Evolutionary conservation across 2,113 vertebrate genomes (phyloP).

Genomic region (Pedetes capensis): DNA sequence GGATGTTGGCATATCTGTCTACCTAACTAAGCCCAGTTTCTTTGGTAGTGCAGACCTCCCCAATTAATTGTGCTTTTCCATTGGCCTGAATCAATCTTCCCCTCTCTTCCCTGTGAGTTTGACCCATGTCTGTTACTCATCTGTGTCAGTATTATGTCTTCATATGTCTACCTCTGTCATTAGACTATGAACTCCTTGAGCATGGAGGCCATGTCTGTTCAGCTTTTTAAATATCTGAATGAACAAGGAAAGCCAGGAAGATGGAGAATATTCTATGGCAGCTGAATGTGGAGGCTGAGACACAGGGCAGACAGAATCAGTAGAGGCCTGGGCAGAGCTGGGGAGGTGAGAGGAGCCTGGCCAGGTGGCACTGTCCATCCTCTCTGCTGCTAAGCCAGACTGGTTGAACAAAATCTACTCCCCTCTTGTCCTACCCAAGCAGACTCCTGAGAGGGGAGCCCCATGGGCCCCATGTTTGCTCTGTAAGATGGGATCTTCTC

Average conservation of each 20-base stretch:
- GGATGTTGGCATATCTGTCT: neutral
- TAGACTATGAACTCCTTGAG: neutral
- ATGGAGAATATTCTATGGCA: neutral
- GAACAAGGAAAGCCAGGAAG: neutral
- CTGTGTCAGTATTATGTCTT: neutral
- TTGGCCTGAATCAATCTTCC: neutral
- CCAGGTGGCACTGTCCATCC: neutral
- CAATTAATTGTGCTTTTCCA: neutral
- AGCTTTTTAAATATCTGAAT: neutral
- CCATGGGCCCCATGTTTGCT: constrained; percentile 56
- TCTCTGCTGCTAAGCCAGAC: neutral
- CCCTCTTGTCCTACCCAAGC: neutral
- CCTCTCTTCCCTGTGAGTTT: neutral
- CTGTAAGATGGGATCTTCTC: constrained; percentile 51
- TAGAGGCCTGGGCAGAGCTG: neutral
- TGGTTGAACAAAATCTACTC: neutral
- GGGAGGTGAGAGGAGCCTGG: neutral
- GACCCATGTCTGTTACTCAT: neutral
- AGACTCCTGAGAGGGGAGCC: neutral
- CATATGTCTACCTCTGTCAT: neutral
- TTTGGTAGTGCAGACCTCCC: neutral
- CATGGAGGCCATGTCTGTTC: neutral
- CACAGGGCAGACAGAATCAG: neutral
- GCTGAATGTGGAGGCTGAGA: neutral
- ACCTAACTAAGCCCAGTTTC: neutral